Conservation (phyloP, 2,113 vertebrate species). For the Leucoraja erinaceus region DNA sequence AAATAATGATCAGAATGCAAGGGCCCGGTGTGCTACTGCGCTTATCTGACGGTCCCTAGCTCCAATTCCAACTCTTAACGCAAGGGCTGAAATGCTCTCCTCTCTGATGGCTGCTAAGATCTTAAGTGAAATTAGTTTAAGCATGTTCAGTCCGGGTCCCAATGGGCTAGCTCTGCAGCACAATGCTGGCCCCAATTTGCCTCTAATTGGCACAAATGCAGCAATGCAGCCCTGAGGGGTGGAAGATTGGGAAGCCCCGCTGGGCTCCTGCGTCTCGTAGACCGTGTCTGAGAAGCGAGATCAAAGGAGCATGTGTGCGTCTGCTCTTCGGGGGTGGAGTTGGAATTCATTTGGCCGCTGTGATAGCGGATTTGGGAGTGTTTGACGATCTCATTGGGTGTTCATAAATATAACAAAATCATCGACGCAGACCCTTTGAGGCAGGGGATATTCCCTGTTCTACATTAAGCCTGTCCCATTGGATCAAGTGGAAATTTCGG, state of each 20-base stretch:
- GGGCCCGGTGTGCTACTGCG: neutral
- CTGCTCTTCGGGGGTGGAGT: neutral
- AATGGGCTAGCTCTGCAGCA: neutral
- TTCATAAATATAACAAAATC: neutral
- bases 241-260: constrained; percentile 8
- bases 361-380: neutral
- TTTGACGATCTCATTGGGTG: neutral
- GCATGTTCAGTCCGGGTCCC: constrained; percentile 22
- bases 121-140: constrained; percentile 39
- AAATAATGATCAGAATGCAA: neutral
- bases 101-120: constrained; percentile 30
- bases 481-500: neutral
- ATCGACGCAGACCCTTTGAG: neutral
- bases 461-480: neutral
- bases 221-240: constrained; percentile 2
- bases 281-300: neutral
- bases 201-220: constrained; percentile 37
- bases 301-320: neutral
- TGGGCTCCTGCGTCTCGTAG: neutral
- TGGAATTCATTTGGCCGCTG: neutral
- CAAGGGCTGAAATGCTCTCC: constrained; percentile 25
- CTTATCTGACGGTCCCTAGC: neutral
- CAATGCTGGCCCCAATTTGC: constrained; percentile 29
- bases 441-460: neutral
- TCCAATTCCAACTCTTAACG: neutral